phyloP scores from a whole-genome alignment of 2,888 invertebrate species.

The Agrochola macilenta region DNA sequence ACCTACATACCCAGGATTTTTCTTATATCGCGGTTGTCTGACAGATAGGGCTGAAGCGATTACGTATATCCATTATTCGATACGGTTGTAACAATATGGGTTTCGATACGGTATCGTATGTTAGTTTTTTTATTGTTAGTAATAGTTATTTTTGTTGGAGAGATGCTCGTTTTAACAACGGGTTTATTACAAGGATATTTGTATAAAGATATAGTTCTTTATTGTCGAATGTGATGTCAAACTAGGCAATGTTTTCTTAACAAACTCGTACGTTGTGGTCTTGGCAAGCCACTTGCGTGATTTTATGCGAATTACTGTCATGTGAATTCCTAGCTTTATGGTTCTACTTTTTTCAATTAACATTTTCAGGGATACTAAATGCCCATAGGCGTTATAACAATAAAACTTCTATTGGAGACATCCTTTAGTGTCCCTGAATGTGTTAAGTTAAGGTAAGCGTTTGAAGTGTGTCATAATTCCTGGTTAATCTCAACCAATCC shows the following conservation, averaged over 20 bases:
- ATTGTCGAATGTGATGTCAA: not conserved
- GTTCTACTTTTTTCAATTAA: too few species aligned
- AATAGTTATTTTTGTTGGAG: not conserved
- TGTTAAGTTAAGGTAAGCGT: too few species aligned
- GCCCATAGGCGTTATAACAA: too few species aligned
- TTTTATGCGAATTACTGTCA: too few species aligned
- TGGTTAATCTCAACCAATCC: too few species aligned
- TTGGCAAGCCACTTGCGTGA: not conserved
- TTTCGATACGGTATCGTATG: constrained; percentile 11
- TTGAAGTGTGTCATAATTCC: too few species aligned
- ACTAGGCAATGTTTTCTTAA: not conserved
- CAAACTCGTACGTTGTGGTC: not conserved
- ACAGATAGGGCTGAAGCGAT: constrained; percentile 56
- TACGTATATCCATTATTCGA: constrained; percentile 45
- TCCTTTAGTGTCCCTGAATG: too few species aligned
- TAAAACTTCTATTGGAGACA: too few species aligned
- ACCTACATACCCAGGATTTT: constrained; percentile 69
- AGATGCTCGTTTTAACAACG: not conserved
- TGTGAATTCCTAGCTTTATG: too few species aligned
- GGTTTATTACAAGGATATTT: not conserved
- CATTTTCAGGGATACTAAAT: too few species aligned
- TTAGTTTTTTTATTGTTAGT: constrained; percentile 23
- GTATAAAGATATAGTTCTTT: not conserved
- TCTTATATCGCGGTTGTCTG: constrained; percentile 53
- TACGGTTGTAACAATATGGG: constrained; percentile 49